Conservation (phyloP, 2,113 vertebrate genomes). For the Kryptolebias marmoratus region DNA sequence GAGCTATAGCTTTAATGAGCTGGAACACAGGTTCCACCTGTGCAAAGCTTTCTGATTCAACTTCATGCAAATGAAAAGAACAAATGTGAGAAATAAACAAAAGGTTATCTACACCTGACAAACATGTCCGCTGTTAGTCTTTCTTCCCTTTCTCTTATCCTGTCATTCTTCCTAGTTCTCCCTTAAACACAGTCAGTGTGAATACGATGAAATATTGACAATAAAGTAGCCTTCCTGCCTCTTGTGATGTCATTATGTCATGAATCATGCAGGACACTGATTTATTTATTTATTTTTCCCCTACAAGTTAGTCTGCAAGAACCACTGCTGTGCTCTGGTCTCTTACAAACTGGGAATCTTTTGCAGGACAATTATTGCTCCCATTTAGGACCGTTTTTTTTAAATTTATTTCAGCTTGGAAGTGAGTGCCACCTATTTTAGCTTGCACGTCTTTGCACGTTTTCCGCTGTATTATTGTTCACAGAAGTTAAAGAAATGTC, state of each 20-base stretch:
- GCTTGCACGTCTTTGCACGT: neutral
- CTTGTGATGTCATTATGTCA: conserved; percentile 45
- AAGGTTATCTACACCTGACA: conserved; percentile 24
- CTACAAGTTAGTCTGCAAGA: conserved; percentile 34
- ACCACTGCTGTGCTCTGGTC: conserved; percentile 15
- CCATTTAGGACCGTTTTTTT: neutral
- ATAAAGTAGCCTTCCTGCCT: conserved; percentile 35
- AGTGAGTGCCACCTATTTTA: neutral
- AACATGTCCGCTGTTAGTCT: conserved; percentile 8
- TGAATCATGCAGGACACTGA: conserved; percentile 62
- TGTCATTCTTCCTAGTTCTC: conserved; percentile 49
- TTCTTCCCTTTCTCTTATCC: conserved; percentile 18
- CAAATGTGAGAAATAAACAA: neutral
- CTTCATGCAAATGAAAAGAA: neutral
- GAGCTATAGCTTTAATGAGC: neutral
- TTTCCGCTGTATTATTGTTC: neutral
- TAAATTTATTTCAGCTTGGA: neutral
- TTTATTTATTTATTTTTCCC: conserved; percentile 41
- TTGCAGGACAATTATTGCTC: conserved; percentile 2
- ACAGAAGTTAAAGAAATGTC: conserved; percentile 6
- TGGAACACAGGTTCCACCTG: conserved; percentile 2
- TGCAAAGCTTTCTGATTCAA: neutral
- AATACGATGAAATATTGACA: conserved; percentile 76
- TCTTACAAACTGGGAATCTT: conserved; percentile 22
- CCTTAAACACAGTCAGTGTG: conserved; percentile 45